Evolutionary conservation across 1,140 invertebrate genomes (phyloP).

Genomic region (Phenacoccus solenopsis): DNA sequence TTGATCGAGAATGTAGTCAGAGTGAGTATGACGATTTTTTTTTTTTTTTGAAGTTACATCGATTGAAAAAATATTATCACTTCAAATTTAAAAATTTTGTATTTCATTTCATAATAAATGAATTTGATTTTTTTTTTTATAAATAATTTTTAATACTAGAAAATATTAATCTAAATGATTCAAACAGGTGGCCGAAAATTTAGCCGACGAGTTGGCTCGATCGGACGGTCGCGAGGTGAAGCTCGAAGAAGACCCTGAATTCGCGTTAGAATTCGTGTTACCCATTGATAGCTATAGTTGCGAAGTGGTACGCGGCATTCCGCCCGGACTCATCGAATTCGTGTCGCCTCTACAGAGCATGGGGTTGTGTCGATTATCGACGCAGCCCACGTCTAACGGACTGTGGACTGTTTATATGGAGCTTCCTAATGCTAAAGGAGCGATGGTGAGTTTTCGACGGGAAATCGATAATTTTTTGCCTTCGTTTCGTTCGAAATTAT

Average conservation of each 20-base stretch:
- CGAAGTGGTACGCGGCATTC: slow-evolving; percentile 85
- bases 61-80: not conserved
- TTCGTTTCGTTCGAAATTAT: not conserved
- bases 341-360: slow-evolving; percentile 72
- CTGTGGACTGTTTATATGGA: slow-evolving; percentile 91
- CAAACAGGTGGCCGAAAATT: slow-evolving; percentile 75
- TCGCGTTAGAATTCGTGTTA: slow-evolving; percentile 79
- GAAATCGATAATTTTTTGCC: not conserved
- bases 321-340: slow-evolving; percentile 70
- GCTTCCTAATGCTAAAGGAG: slow-evolving; percentile 27
- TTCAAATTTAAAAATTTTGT: not conserved
- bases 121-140: too few relatives aligned
- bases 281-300: slow-evolving; percentile 98
- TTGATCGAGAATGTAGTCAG: slow-evolving; percentile 52
- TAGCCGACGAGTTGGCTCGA: slow-evolving; percentile 80
- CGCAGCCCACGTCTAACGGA: slow-evolving; percentile 79
- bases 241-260: slow-evolving; percentile 69
- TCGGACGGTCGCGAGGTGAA: slow-evolving; percentile 77
- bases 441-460: slow-evolving; percentile 24
- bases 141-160: too few relatives aligned
- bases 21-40: slow-evolving; percentile 35
- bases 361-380: slow-evolving; percentile 74
- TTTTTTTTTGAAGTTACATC: slow-evolving; percentile 15
- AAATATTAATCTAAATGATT: too few relatives aligned
- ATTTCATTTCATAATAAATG: not conserved